Evolutionary conservation across 2,113 vertebrate genomes (phyloP).

Genomic region (Notechis scutatus): DNA sequence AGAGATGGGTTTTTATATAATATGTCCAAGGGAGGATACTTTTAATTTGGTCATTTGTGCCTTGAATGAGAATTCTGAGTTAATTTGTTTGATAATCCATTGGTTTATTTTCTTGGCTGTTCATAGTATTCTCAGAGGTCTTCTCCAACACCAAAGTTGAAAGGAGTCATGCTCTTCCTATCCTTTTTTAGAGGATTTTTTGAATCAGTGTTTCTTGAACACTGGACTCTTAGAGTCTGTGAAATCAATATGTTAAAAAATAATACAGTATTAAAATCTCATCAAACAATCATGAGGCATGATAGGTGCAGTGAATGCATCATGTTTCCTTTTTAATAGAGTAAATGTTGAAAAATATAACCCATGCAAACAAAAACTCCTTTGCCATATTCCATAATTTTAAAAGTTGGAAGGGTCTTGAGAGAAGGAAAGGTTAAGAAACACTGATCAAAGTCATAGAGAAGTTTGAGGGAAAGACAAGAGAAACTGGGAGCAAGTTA

Average conservation of each 20-base stretch:
- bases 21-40: not conserved
- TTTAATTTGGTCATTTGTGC: not conserved
- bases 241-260: not conserved
- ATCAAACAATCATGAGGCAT: not conserved
- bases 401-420: not conserved
- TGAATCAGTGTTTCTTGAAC: not conserved
- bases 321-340: not conserved
- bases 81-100: not conserved
- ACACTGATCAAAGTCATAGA: not conserved
- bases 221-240: not conserved
- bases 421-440: not conserved
- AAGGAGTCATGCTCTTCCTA: not conserved
- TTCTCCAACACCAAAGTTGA: not conserved
- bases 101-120: not conserved
- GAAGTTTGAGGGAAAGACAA: not conserved
- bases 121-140: not conserved
- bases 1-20: not conserved
- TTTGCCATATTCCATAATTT: not conserved
- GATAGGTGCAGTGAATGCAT: not conserved
- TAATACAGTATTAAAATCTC: not conserved
- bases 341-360: not conserved
- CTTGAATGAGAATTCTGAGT: not conserved
- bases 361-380: not conserved
- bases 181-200: not conserved
- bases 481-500: not conserved